phyloP scores from a whole-genome alignment of 2,888 invertebrate species.

The Caenorhabditis wallacei region DNA sequence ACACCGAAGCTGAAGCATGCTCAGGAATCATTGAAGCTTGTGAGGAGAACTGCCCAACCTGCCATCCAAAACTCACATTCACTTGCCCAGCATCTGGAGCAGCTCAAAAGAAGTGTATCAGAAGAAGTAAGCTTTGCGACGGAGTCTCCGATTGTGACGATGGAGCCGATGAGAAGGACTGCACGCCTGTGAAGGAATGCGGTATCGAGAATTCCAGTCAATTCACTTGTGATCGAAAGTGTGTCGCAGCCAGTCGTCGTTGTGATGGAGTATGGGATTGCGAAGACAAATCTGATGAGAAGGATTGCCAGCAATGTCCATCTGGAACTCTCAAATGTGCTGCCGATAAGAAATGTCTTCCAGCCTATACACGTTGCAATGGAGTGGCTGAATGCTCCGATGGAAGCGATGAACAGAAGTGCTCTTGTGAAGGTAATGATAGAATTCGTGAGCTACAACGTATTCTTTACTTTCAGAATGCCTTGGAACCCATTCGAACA shows the following conservation, averaged over 20 bases:
- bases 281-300: conserved; percentile 74
- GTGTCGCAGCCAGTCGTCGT: conserved; percentile 53
- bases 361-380: conserved; percentile 72
- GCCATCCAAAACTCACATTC: conserved; percentile 72
- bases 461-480: conserved; percentile 69
- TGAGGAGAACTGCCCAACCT: conserved; percentile 59
- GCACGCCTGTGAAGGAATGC: conserved; percentile 62
- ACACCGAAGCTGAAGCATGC: conserved; percentile 74
- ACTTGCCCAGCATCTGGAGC: conserved; percentile 57
- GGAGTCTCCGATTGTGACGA: conserved; percentile 73
- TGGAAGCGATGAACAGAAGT: conserved; percentile 76
- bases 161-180: conserved; percentile 75
- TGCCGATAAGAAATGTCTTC: conserved; percentile 71
- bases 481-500: conserved; percentile 68
- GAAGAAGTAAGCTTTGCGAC: conserved; percentile 74
- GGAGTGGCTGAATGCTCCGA: conserved; percentile 76
- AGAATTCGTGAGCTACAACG: not conserved
- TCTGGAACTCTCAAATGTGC: conserved; percentile 68
- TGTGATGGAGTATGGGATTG: conserved; percentile 77
- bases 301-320: conserved; percentile 69
- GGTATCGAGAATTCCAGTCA: conserved; percentile 6
- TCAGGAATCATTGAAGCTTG: conserved; percentile 69
- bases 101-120: conserved; percentile 66
- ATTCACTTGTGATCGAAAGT: conserved; percentile 68
- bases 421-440: conserved; percentile 74